A percentile compares a stretch with the other conserved stretches of the same genome.
These are phyloP conservation scores for Rhagologus leucostigma DNA, from an alignment of 2,113 vertebrate species.

Conservation along the genomic window DNA sequence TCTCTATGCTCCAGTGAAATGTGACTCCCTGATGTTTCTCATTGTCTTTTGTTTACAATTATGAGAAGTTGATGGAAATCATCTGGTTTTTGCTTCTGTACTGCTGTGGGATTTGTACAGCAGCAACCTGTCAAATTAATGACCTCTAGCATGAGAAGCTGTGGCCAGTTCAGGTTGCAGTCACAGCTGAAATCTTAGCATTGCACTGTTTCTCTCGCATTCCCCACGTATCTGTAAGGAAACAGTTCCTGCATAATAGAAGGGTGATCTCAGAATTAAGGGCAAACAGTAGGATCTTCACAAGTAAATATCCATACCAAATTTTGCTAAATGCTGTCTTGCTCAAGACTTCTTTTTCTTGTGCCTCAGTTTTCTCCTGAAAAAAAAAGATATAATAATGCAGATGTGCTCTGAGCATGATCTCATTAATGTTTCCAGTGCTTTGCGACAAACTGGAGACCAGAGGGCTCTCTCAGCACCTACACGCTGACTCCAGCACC, in stretches of 20 bases:
- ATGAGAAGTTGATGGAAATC: conserved; percentile 60
- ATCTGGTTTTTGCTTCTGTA: conserved; percentile 53
- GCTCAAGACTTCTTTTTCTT: neutral
- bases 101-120: conserved; percentile 47
- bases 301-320: neutral
- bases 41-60: conserved; percentile 67
- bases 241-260: neutral
- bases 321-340: neutral
- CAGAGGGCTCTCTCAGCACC: neutral
- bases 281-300: neutral
- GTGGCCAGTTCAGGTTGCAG: neutral
- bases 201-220: neutral
- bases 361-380: neutral
- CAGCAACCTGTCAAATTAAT: conserved; percentile 50
- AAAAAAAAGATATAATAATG: neutral
- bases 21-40: conserved; percentile 65
- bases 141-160: neutral
- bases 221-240: neutral
- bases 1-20: conserved; percentile 52
- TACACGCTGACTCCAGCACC: neutral
- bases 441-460: neutral
- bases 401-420: neutral
- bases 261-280: neutral
- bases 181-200: neutral
- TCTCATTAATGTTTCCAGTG: neutral